Conservation (phyloP, 1,140 invertebrate genomes). For the Drosophila micromelanica region DNA sequence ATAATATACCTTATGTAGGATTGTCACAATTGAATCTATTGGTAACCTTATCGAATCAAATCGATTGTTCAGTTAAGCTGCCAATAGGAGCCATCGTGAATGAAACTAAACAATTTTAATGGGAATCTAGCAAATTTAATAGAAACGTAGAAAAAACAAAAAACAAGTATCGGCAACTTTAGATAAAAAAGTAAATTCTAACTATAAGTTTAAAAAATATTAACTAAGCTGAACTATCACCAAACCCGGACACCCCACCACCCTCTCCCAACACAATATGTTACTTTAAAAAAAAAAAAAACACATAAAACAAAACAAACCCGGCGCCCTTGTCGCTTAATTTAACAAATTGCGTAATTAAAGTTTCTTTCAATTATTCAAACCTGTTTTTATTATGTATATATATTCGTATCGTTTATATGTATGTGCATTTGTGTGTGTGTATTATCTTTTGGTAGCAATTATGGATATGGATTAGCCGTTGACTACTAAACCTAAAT, state of each 20-base stretch:
- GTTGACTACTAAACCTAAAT: slow-evolving; percentile 31
- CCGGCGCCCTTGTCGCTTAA: slow-evolving; percentile 34
- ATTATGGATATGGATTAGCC: slow-evolving; percentile 57
- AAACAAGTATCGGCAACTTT: slow-evolving; percentile 45
- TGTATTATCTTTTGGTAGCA: slow-evolving; percentile 56
- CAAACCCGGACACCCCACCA: slow-evolving; percentile 28
- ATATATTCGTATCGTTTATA: slow-evolving; percentile 45
- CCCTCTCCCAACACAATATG: neutral
- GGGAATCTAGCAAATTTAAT: slow-evolving; percentile 76
- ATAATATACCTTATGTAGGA: slow-evolving; percentile 34
- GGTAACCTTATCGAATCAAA: neutral
- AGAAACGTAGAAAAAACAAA: slow-evolving; percentile 59
- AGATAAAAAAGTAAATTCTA: slow-evolving; percentile 59
- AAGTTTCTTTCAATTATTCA: slow-evolving; percentile 74
- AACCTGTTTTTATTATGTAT: slow-evolving; percentile 54
- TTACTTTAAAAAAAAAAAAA: slow-evolving; percentile 45
- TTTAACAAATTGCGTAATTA: slow-evolving; percentile 53
- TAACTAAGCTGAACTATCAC: slow-evolving; percentile 51
- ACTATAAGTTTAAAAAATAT: slow-evolving; percentile 55
- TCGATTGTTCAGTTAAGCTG: slow-evolving; percentile 5
- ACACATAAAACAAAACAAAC: slow-evolving; percentile 14
- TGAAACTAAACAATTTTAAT: slow-evolving; percentile 39
- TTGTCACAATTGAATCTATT: slow-evolving; percentile 15
- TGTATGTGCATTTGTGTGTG: slow-evolving; percentile 29
- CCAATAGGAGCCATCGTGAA: slow-evolving; percentile 25